A percentile compares a stretch with the other conserved stretches of the same genome.
These are phyloP conservation scores for Pecten maximus DNA, from an alignment of 2,888 invertebrate genomes.

Conservation along the genomic window DNA sequence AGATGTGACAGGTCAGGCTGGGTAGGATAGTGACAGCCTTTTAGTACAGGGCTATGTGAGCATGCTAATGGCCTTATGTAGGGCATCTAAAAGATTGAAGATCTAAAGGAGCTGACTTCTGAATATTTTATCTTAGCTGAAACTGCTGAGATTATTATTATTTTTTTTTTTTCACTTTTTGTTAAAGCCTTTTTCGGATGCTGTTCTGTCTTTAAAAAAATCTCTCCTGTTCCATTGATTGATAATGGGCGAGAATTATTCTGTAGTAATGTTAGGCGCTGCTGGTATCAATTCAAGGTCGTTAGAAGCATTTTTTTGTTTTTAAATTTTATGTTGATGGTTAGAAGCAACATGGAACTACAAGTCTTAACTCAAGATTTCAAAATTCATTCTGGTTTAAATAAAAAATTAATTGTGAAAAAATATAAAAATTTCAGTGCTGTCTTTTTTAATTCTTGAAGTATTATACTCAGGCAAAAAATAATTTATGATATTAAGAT, in stretches of 20 bases:
- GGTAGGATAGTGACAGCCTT: neutral
- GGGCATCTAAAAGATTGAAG: neutral
- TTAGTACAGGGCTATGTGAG: neutral
- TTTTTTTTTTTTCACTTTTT: neutral
- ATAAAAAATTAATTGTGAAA: neutral
- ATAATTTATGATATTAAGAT: too few species aligned
- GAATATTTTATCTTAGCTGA: neutral
- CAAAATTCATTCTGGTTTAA: neutral
- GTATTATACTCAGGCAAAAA: too few species aligned
- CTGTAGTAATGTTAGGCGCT: neutral
- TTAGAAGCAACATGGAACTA: too few species aligned
- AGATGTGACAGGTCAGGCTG: neutral
- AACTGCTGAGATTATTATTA: neutral
- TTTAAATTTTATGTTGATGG: neutral
- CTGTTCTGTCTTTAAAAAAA: too few species aligned
- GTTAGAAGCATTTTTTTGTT: neutral
- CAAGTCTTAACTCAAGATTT: neutral
- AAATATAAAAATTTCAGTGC: neutral
- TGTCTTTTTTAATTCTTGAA: too few species aligned
- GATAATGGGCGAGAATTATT: neutral
- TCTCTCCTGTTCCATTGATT: neutral
- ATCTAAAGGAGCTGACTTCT: neutral
- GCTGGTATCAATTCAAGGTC: neutral
- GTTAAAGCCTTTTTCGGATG: neutral
- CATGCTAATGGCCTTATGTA: neutral